A percentile compares a stretch with the other conserved stretches of the same genome.
Conservation (phyloP, 2,888 invertebrate species). For the Sinhomidia bicolor region DNA sequence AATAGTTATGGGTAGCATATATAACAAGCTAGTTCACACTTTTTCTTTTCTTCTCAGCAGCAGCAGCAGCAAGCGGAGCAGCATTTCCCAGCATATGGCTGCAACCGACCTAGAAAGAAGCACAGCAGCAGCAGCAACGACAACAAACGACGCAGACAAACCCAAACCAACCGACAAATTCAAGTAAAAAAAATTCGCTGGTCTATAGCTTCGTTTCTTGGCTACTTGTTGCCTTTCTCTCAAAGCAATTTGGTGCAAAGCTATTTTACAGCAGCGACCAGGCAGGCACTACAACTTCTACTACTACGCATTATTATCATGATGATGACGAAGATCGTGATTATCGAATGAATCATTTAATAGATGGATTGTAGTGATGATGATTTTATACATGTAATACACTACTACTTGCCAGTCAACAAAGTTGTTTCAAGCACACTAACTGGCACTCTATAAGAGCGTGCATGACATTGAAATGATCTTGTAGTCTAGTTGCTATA, state of each 20-base stretch:
- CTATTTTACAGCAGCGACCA: background rate
- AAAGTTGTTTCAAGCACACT: conserved; percentile 31
- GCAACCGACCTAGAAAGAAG: conserved; percentile 28
- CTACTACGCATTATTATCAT: conserved; percentile 10
- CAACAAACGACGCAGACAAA: background rate
- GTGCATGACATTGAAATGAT: conserved; percentile 47
- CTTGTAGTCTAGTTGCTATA: conserved; percentile 28
- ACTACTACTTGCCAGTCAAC: background rate
- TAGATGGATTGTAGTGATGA: background rate
- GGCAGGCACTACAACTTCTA: background rate
- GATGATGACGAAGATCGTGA: background rate
- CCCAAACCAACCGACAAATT: background rate
- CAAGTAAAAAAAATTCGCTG: background rate
- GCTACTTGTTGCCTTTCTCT: conserved; percentile 43
- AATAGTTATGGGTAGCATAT: background rate
- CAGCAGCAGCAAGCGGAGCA: no score
- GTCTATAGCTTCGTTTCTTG: background rate
- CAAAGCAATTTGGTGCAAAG: background rate
- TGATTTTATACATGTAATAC: background rate
- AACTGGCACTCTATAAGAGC: background rate
- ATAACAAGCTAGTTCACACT: conserved; percentile 7
- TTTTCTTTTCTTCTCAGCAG: background rate
- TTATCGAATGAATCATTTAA: background rate
- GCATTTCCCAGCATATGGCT: conserved; percentile 30
- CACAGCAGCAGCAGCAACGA: background rate